Percentiles rank a stretch among this genome's conserved stretches.
phyloP scores from a whole-genome alignment of 2,797 vertebrate genomes.

The Sphaeramia orbicularis region DNA sequence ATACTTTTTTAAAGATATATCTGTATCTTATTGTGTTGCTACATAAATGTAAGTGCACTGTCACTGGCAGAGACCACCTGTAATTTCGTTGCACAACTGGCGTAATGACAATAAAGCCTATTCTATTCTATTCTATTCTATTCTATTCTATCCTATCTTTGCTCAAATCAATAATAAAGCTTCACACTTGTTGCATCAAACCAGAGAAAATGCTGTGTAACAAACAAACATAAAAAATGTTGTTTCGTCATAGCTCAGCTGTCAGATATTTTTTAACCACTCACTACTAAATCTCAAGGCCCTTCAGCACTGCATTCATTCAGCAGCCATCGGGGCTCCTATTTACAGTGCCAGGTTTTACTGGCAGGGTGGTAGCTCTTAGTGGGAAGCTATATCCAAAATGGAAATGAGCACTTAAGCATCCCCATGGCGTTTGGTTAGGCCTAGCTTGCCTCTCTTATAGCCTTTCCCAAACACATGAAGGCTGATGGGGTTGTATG shows the following conservation, averaged over 20 bases:
- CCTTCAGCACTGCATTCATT: slow-evolving; percentile 4
- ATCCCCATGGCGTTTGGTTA: slow-evolving; percentile 14
- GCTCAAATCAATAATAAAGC: slow-evolving; percentile 8
- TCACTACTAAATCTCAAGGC: not conserved
- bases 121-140: too few relatives aligned
- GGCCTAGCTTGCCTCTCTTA: slow-evolving; percentile 9
- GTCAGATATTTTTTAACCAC: not conserved
- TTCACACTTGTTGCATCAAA: slow-evolving; percentile 23
- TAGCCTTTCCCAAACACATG: slow-evolving; percentile 12
- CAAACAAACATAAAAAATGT: slow-evolving; percentile 12
- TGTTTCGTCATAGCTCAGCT: not conserved
- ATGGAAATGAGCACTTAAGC: slow-evolving; percentile 44
- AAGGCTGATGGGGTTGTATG: not conserved
- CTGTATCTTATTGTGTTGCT: too few relatives aligned
- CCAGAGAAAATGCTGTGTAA: not conserved
- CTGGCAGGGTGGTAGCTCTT: slow-evolving; percentile 14
- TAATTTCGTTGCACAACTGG: too few relatives aligned
- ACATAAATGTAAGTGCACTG: too few relatives aligned
- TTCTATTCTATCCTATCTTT: not conserved
- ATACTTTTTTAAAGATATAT: too few relatives aligned
- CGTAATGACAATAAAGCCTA: too few relatives aligned
- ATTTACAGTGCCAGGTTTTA: slow-evolving; percentile 4
- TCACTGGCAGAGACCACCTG: too few relatives aligned
- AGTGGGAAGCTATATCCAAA: slow-evolving; percentile 33
- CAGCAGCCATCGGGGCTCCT: slow-evolving; percentile 1